Evolutionary conservation across 2,888 invertebrate species (phyloP).

Genomic region (Archaeoteleia sp.): DNA sequence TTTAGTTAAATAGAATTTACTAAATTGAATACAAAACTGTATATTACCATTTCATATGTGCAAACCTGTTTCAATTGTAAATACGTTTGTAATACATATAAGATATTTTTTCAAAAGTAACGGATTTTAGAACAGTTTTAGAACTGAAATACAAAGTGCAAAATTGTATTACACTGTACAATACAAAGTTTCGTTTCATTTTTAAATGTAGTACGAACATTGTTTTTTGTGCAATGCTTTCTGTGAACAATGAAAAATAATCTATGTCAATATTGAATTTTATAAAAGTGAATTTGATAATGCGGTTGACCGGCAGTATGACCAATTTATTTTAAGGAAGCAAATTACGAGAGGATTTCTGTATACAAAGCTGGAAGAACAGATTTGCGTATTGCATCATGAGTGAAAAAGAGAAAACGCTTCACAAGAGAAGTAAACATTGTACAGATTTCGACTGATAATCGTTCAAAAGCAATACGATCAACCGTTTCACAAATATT

Average conservation of each 20-base stretch:
- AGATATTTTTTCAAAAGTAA: background rate
- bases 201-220: too few species aligned
- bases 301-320: conserved; percentile 1
- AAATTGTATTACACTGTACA: too few species aligned
- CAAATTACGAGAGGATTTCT: conserved; percentile 44
- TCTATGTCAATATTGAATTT: too few species aligned
- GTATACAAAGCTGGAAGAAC: conserved; percentile 70
- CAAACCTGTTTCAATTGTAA: too few species aligned
- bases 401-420: conserved; percentile 33
- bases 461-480: background rate
- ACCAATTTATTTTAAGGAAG: conserved; percentile 19
- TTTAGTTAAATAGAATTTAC: conserved; percentile 20
- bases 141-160: too few species aligned
- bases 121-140: too few species aligned
- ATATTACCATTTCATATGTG: too few species aligned
- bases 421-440: conserved; percentile 11
- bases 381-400: conserved; percentile 69
- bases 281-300: background rate
- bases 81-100: too few species aligned
- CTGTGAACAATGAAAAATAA: too few species aligned
- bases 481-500: background rate
- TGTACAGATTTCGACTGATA: background rate
- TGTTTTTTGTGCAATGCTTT: too few species aligned
- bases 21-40: too few species aligned
- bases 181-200: too few species aligned